Evolutionary conservation across 2,888 invertebrate species (phyloP), one percentile per base, ranked within the genome.

Genomic region (Subacronicta megacephala): DNA sequence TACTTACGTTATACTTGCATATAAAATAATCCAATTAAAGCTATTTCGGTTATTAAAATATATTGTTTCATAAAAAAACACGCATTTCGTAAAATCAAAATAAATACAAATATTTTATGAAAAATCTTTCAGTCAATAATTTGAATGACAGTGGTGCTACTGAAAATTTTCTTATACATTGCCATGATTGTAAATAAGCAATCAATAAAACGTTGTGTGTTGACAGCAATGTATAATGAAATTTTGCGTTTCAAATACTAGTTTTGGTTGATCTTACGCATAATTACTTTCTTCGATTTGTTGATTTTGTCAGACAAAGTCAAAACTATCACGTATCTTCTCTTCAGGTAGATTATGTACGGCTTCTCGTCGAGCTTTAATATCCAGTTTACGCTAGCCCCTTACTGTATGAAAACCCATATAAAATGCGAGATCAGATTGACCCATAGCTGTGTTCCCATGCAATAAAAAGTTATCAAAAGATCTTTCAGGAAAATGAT

Each of bases 141-240:
- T 42, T 43, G 47, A 54, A 43, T 56, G 31, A 13, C 17, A 42
- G 15, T 51, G 33, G 26, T 47, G 26, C 9, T 33, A 15, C 12
- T 26, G 26, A 9, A n/a, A 29, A 20, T 26, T 35, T 51, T 40
- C 4, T 13, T 35, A 36, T 56, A 47, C 70, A 72, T 45, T 46
- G 37, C 62, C 31, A 40, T 59, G 43, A 62, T 70, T 59, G 36
- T 47, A 36, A 51, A 49, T 53, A 47, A 16, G 15, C 5, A 2
- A 12, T 37, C 10, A 41, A 38, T 33, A 36, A 16, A 29, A 9
- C 3, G n/a, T 18, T 15, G 43, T 56, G 3, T 40, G 50, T 4
- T 18, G 26, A 17, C 23, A 36, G 72, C 68, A 70, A 72, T 72
- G 70, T 72, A 72, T 50, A 47, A 0, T 15, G 50, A 62, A 59